Conservation (phyloP, 2,797 vertebrate genomes). For the Enteromius treurensis region DNA sequence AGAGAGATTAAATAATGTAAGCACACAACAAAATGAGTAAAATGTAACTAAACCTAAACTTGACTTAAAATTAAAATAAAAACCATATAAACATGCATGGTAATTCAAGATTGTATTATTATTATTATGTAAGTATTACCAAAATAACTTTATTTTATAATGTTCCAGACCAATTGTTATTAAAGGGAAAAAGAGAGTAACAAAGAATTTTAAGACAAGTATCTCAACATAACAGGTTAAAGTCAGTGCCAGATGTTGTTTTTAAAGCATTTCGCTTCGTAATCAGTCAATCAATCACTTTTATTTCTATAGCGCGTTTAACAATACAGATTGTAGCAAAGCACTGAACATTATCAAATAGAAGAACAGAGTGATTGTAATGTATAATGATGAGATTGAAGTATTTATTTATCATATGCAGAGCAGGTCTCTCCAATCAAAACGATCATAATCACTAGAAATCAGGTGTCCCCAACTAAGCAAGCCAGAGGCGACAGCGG, state of each 20-base stretch:
- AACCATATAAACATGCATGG: neutral
- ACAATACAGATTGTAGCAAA: too few species aligned
- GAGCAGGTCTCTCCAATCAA: too few species aligned
- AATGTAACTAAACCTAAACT: neutral
- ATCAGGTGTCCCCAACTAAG: too few species aligned
- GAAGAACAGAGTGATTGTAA: too few species aligned
- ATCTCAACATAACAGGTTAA: neutral
- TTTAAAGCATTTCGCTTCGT: neutral
- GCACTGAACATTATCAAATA: too few species aligned
- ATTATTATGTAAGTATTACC: neutral
- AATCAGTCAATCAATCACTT: neutral
- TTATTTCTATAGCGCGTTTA: too few species aligned
- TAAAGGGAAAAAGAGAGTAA: neutral
- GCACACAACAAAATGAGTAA: neutral
- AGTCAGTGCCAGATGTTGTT: neutral
- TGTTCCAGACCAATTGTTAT: neutral
- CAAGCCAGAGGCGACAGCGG: too few species aligned
- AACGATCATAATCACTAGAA: too few species aligned
- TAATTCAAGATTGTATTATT: neutral
- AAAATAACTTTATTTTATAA: neutral
- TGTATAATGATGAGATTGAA: too few species aligned
- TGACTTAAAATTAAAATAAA: neutral
- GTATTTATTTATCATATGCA: too few species aligned
- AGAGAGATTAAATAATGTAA: neutral
- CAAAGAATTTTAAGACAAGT: neutral